Conservation (phyloP, 2,888 invertebrate genomes). For the Drosophila borborema region DNA sequence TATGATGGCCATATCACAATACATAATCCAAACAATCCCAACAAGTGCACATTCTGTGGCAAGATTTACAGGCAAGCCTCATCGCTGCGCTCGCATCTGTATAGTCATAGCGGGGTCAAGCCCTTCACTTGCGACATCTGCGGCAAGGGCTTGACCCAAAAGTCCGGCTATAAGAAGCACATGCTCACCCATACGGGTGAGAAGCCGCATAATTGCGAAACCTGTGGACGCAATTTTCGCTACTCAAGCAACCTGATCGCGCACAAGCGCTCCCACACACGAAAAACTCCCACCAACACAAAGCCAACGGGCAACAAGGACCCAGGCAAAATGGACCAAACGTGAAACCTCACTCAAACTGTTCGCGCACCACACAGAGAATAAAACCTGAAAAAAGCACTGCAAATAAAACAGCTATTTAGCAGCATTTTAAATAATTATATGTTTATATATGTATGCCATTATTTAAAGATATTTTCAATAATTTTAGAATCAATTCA, state of each 20-base stretch:
- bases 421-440: neutral
- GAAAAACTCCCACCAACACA: slow-evolving; percentile 7
- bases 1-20: slow-evolving; percentile 83
- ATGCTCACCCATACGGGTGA: slow-evolving; percentile 84
- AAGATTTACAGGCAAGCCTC: slow-evolving; percentile 83
- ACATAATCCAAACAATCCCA: slow-evolving; percentile 83
- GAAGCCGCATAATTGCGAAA: slow-evolving; percentile 82
- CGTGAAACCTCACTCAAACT: neutral
- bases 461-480: neutral
- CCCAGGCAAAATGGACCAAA: neutral
- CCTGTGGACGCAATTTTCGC: slow-evolving; percentile 81
- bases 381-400: neutral
- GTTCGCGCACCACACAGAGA: neutral
- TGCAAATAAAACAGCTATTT: neutral
- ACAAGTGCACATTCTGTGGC: slow-evolving; percentile 81
- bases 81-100: slow-evolving; percentile 82
- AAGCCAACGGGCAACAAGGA: neutral
- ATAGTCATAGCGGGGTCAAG: slow-evolving; percentile 82
- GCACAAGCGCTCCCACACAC: slow-evolving; percentile 82
- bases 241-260: slow-evolving; percentile 84
- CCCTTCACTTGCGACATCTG: slow-evolving; percentile 83
- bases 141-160: slow-evolving; percentile 84
- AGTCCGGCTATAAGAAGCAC: slow-evolving; percentile 85
- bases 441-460: no score
- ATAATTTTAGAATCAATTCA: neutral